Percentiles rank a stretch among this genome's conserved stretches.
These are phyloP conservation scores for Anticlea derivata DNA, from an alignment of 2,888 invertebrate species.

Conservation along the genomic window DNA sequence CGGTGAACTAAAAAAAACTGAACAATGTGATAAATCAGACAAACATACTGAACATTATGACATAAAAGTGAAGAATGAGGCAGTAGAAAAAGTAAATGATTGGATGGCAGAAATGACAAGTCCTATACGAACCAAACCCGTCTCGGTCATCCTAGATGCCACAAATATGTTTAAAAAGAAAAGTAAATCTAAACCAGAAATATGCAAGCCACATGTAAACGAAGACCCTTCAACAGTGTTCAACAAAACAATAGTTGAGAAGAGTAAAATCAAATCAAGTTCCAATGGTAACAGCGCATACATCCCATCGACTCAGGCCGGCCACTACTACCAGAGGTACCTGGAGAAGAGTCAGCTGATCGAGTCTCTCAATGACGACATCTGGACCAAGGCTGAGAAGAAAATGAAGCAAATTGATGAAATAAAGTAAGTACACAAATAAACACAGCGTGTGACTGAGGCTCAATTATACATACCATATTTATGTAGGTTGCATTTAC, in stretches of 20 bases:
- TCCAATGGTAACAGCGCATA: conserved; percentile 24
- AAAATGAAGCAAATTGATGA: conserved; percentile 55
- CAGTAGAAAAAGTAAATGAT: conserved; percentile 10
- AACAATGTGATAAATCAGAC: too few relatives aligned
- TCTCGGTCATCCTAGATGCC: conserved; percentile 30
- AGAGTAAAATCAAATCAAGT: not conserved
- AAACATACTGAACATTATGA: not conserved
- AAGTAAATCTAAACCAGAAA: not conserved
- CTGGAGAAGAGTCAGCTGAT: conserved; percentile 44
- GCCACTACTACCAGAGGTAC: conserved; percentile 53
- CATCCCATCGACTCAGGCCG: conserved; percentile 50
- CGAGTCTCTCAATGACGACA: conserved; percentile 42
- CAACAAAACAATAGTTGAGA: not conserved
- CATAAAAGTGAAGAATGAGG: not conserved
- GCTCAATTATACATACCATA: too few relatives aligned
- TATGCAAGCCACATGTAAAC: too few relatives aligned
- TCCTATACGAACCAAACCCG: conserved; percentile 23
- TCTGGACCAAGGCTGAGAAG: conserved; percentile 53
- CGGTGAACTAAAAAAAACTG: not conserved
- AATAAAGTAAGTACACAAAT: conserved; percentile 51
- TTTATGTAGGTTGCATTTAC: too few relatives aligned
- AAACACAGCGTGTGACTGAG: too few relatives aligned
- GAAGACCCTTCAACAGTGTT: not conserved
- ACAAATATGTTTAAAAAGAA: conserved; percentile 39
- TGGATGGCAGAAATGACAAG: conserved; percentile 17